phyloP scores from a whole-genome alignment of 2,797 vertebrate genomes.

The Lithobates sylvaticus region DNA sequence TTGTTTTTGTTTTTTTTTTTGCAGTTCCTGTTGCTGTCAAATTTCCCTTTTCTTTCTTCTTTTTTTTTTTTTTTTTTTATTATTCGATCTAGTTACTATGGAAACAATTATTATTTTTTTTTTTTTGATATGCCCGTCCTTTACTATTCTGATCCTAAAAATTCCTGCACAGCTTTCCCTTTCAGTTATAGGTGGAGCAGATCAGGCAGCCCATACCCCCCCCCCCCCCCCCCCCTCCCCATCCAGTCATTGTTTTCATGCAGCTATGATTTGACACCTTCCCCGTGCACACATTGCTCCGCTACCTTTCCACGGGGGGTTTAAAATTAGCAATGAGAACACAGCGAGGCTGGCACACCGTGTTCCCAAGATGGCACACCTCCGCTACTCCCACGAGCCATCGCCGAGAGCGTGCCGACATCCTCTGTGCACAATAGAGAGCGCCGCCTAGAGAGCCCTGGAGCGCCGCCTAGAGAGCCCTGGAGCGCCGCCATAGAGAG shows the following conservation, averaged over 20 bases:
- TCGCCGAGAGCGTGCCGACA: not conserved
- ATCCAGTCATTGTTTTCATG: not conserved
- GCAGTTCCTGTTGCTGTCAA: too few relatives aligned
- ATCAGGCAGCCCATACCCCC: not conserved
- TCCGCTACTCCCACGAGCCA: conserved; percentile 23
- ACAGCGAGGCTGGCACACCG: not conserved
- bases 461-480: too few relatives aligned
- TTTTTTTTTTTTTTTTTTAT: too few relatives aligned
- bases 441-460: too few relatives aligned
- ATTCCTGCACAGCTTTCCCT: too few relatives aligned
- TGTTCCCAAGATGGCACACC: conserved; percentile 33
- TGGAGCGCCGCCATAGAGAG: too few relatives aligned
- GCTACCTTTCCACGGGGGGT: conserved; percentile 1
- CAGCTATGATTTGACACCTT: not conserved
- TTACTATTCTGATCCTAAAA: not conserved
- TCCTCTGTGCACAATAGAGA: not conserved
- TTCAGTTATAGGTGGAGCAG: too few relatives aligned
- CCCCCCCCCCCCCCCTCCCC: not conserved
- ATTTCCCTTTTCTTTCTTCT: not conserved
- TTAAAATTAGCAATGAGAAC: conserved; percentile 24
- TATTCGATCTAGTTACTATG: not conserved
- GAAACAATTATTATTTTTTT: too few relatives aligned
- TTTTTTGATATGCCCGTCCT: not conserved
- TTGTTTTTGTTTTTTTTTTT: too few relatives aligned
- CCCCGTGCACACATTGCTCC: not conserved